Conservation (phyloP, 2,888 invertebrate species). For the Cerceris rybyensis region DNA sequence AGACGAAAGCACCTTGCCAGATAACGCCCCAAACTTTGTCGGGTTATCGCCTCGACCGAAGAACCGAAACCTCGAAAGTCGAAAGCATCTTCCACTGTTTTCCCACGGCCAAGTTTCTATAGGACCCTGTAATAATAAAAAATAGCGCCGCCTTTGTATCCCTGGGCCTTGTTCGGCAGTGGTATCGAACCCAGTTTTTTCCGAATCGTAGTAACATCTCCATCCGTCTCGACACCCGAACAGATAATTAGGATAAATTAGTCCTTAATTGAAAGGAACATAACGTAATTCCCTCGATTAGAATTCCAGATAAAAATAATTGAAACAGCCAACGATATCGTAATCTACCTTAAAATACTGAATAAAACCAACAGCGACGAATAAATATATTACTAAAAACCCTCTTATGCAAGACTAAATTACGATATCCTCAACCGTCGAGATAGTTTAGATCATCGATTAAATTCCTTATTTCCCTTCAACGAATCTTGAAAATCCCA, state of each 20-base stretch:
- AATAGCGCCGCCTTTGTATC: conserved; percentile 55
- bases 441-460: neutral
- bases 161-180: conserved; percentile 8
- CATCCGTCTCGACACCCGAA: too few relatives aligned
- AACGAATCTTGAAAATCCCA: neutral
- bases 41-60: conserved; percentile 28
- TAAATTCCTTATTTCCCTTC: neutral
- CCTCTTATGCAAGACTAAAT: too few relatives aligned
- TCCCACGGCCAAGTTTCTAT: conserved; percentile 67
- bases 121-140: conserved; percentile 70
- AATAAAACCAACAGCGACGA: neutral
- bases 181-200: neutral
- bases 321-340: neutral
- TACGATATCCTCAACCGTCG: too few relatives aligned
- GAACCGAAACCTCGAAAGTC: conserved; percentile 7
- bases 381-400: neutral
- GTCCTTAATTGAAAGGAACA: too few relatives aligned
- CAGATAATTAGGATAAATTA: too few relatives aligned
- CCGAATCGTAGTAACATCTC: too few relatives aligned
- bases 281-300: too few relatives aligned
- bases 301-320: too few relatives aligned
- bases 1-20: conserved; percentile 11
- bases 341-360: neutral
- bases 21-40: conserved; percentile 31
- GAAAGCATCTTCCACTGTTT: conserved; percentile 44